Evolutionary conservation across 2,888 invertebrate species (phyloP), one percentile per base, ranked within the genome.

Genomic region (Eupeodes latifasciatus): DNA sequence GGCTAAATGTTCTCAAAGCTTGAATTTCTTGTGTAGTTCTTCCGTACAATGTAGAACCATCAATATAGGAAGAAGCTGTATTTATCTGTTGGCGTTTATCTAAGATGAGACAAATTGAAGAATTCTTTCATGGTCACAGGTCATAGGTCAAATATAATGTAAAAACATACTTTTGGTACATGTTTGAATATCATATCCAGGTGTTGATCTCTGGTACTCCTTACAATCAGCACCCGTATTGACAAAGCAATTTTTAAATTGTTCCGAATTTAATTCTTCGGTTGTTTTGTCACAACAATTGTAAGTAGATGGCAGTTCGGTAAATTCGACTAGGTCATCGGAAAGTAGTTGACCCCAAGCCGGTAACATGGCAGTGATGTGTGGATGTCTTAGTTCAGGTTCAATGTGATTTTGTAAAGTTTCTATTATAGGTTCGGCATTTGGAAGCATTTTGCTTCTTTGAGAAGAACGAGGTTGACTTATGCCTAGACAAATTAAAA

Each of bases 71-170:
- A 0, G 98, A 96, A 0, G 96, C 98, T 83, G 96, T 94, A 93
- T 98, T 98, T 96, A 98, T 96, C 92, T 98, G 97, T 90, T 98
- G 96, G 66, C 98, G 95, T 86, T 95, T 94, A 86, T 95, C 96
- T 96, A 93, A 6, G 3, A 91, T 91, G 19, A 81, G 7, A 40
- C 40, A 40, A 40, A 40, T 5, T 40, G 5, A 7, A 40, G 5
- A 40, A 5, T 5, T 5, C 9, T 40, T 40, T 40, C 40, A 40
- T 40, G 2, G 1, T 1, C 40, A 9, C 40, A 40, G 40, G 40
- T 4, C 2, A 27, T 19, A 19, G 19, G 19, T 19, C 19, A 19
- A 19, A 19, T 19, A 19, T 2, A 27, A 27, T 2, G 27, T 27
- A 3, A 27, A 40, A 9, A 92, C 95, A 94, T 94, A 96, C 96